These are phyloP conservation scores for Drosophila picticornis DNA, from an alignment of 2,888 invertebrate genomes.

Conservation along the genomic window DNA sequence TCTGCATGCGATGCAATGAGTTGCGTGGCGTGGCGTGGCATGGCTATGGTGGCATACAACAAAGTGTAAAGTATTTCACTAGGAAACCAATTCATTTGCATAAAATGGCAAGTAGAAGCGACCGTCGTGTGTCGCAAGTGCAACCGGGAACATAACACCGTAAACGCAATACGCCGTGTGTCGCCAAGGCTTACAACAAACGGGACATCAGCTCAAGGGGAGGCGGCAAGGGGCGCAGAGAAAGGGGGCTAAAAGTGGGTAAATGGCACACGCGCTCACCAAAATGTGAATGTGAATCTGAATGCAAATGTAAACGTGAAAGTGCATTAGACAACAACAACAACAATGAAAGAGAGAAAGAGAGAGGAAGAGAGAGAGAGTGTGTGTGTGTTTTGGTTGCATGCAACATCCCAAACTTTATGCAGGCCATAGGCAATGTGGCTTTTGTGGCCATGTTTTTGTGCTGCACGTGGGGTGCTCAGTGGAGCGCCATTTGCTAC, in stretches of 20 bases:
- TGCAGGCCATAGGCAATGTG: conserved; percentile 71
- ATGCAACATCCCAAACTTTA: conserved; percentile 47
- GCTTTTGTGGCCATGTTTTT: conserved; percentile 68
- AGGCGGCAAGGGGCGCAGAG: too few relatives aligned
- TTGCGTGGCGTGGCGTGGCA: not conserved
- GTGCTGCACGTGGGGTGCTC: conserved; percentile 6
- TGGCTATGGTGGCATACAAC: conserved; percentile 16
- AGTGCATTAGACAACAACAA: conserved; percentile 69
- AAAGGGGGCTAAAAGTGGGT: conserved; percentile 59
- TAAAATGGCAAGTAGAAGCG: conserved; percentile 67
- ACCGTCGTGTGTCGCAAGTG: conserved; percentile 38
- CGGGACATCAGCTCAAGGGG: conserved; percentile 41
- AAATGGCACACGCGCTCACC: conserved; percentile 65
- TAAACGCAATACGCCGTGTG: conserved; percentile 21
- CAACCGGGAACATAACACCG: conserved; percentile 28
- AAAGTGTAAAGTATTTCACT: conserved; percentile 78
- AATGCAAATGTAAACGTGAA: conserved; percentile 52
- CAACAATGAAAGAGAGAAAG: not conserved
- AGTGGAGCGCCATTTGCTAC: not conserved
- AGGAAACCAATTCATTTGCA: conserved; percentile 81
- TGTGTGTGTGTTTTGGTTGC: not conserved
- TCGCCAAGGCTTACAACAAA: conserved; percentile 61
- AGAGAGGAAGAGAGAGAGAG: not conserved
- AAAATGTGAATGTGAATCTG: conserved; percentile 18
- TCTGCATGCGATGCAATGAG: not conserved